phyloP scores from a whole-genome alignment of 2,888 invertebrate species.

The Idaea biselata region DNA sequence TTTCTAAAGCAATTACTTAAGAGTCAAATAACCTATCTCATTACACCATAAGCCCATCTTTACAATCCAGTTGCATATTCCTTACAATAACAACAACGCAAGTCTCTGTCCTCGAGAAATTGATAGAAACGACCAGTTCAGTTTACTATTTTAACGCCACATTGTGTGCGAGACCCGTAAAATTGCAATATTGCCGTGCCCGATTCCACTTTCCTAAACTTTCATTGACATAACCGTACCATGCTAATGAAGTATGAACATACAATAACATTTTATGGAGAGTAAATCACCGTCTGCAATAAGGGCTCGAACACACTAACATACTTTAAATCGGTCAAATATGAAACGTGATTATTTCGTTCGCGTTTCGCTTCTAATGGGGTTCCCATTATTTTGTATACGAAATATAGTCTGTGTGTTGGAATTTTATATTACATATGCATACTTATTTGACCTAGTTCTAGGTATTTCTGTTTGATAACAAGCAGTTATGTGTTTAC shows the following conservation, averaged over 20 bases:
- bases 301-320: neutral
- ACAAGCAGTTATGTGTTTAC: no score
- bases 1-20: neutral
- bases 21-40: neutral
- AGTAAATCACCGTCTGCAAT: neutral
- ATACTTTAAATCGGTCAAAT: neutral
- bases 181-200: conserved; percentile 24
- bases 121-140: neutral
- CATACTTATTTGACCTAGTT: no score
- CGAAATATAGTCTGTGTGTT: no score
- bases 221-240: conserved; percentile 25
- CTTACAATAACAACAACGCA: neutral
- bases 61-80: neutral
- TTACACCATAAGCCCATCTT: neutral
- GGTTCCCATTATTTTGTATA: no score
- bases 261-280: conserved; percentile 5
- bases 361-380: neutral
- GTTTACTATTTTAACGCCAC: conserved; percentile 13
- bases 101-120: neutral
- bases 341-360: neutral
- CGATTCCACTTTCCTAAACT: conserved; percentile 27
- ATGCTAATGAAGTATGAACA: conserved; percentile 26
- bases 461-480: no score
- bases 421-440: no score
- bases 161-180: conserved; percentile 24